Base-by-base conservation (phyloP, 2,797 vertebrate genomes). In the Geotrypetes seraphini region DNA sequence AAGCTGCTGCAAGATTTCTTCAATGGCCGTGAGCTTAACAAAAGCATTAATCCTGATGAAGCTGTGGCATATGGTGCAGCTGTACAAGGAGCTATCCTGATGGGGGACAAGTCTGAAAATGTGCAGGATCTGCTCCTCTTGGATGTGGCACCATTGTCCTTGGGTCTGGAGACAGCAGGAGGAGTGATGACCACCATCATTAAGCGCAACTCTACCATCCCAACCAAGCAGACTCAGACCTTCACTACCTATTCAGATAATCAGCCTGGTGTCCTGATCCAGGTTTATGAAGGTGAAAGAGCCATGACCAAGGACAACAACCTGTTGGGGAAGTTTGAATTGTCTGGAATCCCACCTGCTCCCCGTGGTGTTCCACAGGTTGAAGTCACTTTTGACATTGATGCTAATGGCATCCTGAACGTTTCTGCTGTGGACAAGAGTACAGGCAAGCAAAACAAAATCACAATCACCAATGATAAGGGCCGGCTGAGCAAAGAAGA, bases 11-110 rank as follows among this genome's bases (percentile, higher is more conserved):
- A 90, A 45, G 86, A 88, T 33, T 87, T 80, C 56, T 89, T 89
- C 48, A 89, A 89, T 6, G 87, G 84, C 10, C 81, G 84, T 12
- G 87, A 89, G 12, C 79, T 88, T 19, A 89, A 89, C 54, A 88
- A 89, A 50, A 88, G 86, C 63, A 89, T 89, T 69, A 90, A 90
- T 41, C 87, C 87, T 1, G 87, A 89, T 22, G 87, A 89, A 48
- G 87, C 85, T 1, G 88, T 90, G 19, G 88, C 88, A n/a, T 90
- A 88, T 1, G 85, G 88, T 10, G 88, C 88, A 40, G 88, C 88
- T 23, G 87, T 89, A 16, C 86, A 90, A 69, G 87, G 88, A 3
- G 29, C 38, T 3, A 23, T 47, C 11, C 12, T 37, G 23, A 29
- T 31, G 12, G 43, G 25, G 11, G 36, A 47, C 30, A 23, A 14